Base-by-base conservation (phyloP, 2,797 vertebrate species). In the Microcaecilia unicolor region DNA sequence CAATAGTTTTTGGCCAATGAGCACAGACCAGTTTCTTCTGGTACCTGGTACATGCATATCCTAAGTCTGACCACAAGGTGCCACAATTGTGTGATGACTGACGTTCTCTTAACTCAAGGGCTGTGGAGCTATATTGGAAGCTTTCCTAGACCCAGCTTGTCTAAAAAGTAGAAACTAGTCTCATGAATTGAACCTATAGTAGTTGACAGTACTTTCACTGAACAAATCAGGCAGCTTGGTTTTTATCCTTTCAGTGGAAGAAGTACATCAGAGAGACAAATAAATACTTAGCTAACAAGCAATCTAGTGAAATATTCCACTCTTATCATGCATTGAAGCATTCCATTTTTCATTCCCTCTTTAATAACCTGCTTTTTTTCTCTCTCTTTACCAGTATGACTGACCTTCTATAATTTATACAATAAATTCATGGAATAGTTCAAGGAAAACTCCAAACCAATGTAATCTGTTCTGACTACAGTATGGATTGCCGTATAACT, bases 401-500 rank as follows among this genome's bases (percentile, higher is more conserved):
- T 5, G 31, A 41, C 16, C 27, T 16, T n/a, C 14, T 36, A 36
- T 27, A 41, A 21, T 41, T 18, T 41, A 0, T 37, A 7, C 25
- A 27, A 20, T 12, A 17, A 31, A 11, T 16, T 38, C 16, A 34
- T 41, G 26, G 11, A 48, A 4, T 18, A 15, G 5, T 14, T 12
- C 14, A 13, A 28, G 36, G 22, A 31, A 58, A 43, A 5, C 8
- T 11, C 21, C 2, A 34, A 37, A 19, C 5, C 1, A 11, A n/a
- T 13, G 28, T 2, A 4, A 4, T 20, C 19, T 53, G 33, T 22
- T 15, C 12, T 53, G 34, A 37, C 1, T 2, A 12, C 39, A 13
- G 43, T 42, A 25, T 3, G 6, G 14, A 28, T 22, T 51, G 6
- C 26, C 48, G 35, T 34, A 39, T 58, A 32, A 32, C 24, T 9